Conservation (phyloP, 2,113 vertebrate genomes). For the Otolemur garnettii region DNA sequence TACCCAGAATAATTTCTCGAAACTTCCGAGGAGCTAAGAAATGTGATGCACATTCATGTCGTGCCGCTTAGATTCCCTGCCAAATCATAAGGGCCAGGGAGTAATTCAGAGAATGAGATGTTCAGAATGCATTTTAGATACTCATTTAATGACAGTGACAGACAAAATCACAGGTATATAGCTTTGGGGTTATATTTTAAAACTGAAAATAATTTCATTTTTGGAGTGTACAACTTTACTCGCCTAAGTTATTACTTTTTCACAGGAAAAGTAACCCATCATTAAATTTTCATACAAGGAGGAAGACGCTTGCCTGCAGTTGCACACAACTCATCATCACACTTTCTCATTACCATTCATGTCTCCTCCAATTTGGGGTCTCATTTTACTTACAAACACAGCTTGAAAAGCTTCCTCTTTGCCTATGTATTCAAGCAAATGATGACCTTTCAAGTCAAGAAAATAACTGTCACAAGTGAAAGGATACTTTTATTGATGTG, state of each 20-base stretch:
- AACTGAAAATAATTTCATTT: conserved; percentile 74
- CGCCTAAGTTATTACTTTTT: conserved; percentile 73
- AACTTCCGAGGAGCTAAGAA: not conserved
- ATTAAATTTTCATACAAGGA: conserved; percentile 72
- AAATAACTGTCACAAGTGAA: conserved; percentile 65
- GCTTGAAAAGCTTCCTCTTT: conserved; percentile 54
- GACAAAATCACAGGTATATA: conserved; percentile 45
- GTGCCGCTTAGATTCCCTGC: not conserved
- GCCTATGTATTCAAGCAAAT: conserved; percentile 57
- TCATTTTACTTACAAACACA: conserved; percentile 62
- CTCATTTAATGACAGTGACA: conserved; percentile 66
- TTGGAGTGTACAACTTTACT: conserved; percentile 51
- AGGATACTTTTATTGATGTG: conserved; percentile 65
- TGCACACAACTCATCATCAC: conserved; percentile 44
- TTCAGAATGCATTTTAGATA: conserved; percentile 43
- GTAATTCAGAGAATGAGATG: conserved; percentile 47
- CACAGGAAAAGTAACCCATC: conserved; percentile 68
- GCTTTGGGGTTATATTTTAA: conserved; percentile 66
- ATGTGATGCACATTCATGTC: not conserved
- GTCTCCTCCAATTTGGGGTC: conserved; percentile 64
- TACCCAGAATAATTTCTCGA: conserved; percentile 35
- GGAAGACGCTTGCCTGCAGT: conserved; percentile 11
- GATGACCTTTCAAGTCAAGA: conserved; percentile 70
- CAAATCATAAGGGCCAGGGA: not conserved
- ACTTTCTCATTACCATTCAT: conserved; percentile 53